A percentile compares a stretch with the other conserved stretches of the same genome.
phyloP scores from a whole-genome alignment of 1,140 invertebrate species.

The Zaprionus lachaisei region DNA sequence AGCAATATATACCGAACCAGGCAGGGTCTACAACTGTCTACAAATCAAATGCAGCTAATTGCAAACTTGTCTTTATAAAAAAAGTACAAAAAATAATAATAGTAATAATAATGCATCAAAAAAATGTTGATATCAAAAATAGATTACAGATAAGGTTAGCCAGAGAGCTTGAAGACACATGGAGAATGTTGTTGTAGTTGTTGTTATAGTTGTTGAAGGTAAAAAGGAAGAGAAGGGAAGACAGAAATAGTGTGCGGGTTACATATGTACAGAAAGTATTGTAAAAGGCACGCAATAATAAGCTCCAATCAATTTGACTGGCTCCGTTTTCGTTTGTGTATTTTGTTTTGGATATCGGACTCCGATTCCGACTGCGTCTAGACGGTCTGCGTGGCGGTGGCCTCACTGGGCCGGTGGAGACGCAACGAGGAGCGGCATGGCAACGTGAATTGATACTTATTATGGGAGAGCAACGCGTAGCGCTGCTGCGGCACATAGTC shows the following conservation, averaged over 20 bases:
- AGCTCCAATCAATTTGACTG: slow-evolving; percentile 19
- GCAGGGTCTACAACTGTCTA: slow-evolving; percentile 16
- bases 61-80: slow-evolving; percentile 43
- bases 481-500: slow-evolving; percentile 77
- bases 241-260: slow-evolving; percentile 44
- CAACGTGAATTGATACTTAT: slow-evolving; percentile 83
- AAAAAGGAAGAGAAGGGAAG: background rate
- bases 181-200: background rate
- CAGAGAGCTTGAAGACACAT: background rate
- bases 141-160: slow-evolving; percentile 1
- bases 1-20: slow-evolving; percentile 32
- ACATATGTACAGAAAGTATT: slow-evolving; percentile 46
- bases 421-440: slow-evolving; percentile 84
- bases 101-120: slow-evolving; percentile 31
- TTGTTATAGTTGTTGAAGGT: background rate
- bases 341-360: background rate
- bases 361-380: slow-evolving; percentile 13
- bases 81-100: slow-evolving; percentile 40
- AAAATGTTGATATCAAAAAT: slow-evolving; percentile 34
- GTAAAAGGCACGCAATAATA: slow-evolving; percentile 28
- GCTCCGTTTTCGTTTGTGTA: slow-evolving; percentile 1
- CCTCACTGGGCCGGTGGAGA: slow-evolving; percentile 53
- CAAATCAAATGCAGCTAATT: slow-evolving; percentile 43
- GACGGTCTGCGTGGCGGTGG: slow-evolving; percentile 60
- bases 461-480: slow-evolving; percentile 74